A percentile compares a stretch with the other conserved stretches of the same genome.
Conservation (phyloP, 1,140 invertebrate genomes). For the Dendroctonus valens region DNA sequence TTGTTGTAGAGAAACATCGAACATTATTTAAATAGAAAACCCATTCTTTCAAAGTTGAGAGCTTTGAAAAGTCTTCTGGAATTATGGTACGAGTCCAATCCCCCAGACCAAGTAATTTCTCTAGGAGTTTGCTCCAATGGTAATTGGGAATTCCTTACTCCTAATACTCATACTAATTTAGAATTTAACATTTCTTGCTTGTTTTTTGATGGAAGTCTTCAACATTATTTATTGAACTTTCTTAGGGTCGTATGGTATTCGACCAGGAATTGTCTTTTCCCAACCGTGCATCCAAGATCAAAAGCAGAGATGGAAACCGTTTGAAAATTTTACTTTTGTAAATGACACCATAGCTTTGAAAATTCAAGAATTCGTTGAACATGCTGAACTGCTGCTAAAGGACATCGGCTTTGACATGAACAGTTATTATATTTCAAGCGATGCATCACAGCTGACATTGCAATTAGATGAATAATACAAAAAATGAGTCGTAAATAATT, state of each 20-base stretch:
- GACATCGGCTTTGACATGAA: too few relatives aligned
- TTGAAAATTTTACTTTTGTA: conserved; percentile 37
- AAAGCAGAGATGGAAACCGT: conserved; percentile 51
- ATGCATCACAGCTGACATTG: too few relatives aligned
- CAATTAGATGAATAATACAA: too few relatives aligned
- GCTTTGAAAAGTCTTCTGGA: conserved; percentile 50
- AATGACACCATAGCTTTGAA: too few relatives aligned
- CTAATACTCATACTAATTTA: not conserved
- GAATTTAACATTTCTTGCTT: not conserved
- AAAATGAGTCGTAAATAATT: too few relatives aligned
- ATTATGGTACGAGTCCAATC: conserved; percentile 50
- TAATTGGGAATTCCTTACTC: conserved; percentile 31
- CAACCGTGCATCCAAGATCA: conserved; percentile 50
- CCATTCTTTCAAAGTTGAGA: conserved; percentile 48
- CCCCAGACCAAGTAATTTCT: conserved; percentile 48
- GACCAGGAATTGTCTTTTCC: conserved; percentile 52
- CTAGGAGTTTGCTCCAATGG: conserved; percentile 54
- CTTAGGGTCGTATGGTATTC: conserved; percentile 49
- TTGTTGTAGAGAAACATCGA: conserved; percentile 34
- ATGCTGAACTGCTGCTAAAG: too few relatives aligned
- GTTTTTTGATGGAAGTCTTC: not conserved
- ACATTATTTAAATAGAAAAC: conserved; percentile 27
- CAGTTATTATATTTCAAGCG: too few relatives aligned
- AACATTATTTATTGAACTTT: not conserved
- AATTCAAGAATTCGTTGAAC: too few relatives aligned